Conservation (phyloP, 2,113 vertebrate species). For the Xiphophorus hellerii region DNA sequence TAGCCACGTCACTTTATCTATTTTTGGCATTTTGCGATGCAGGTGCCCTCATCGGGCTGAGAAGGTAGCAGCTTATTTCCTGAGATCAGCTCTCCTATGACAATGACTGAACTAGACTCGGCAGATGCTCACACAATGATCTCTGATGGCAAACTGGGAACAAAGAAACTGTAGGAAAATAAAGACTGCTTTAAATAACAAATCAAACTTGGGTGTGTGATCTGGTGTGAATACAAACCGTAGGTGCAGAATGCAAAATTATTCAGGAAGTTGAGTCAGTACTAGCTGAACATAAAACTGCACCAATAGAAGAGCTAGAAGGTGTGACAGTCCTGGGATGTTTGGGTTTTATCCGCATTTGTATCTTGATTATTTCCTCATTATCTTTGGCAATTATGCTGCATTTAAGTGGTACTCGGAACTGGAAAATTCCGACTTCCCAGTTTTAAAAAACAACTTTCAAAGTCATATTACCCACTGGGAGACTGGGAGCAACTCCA, state of each 20-base stretch:
- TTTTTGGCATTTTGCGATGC: neutral
- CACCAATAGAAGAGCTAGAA: no score
- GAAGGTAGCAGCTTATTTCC: neutral
- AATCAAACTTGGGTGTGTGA: neutral
- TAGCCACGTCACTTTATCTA: neutral
- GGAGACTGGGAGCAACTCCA: no score
- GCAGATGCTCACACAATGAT: neutral
- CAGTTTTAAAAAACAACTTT: no score
- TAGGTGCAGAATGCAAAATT: slow-evolving; percentile 5
- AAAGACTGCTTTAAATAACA: neutral
- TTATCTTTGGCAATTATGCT: no score
- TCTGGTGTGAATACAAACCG: neutral
- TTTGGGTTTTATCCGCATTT: no score
- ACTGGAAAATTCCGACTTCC: no score
- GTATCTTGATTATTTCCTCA: no score
- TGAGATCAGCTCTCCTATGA: neutral
- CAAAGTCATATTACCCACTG: no score
- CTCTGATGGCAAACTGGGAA: neutral
- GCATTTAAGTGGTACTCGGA: no score
- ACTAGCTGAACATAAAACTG: no score
- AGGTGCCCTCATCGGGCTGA: neutral
- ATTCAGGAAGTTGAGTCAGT: neutral
- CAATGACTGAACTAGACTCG: no score
- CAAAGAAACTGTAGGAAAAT: neutral
- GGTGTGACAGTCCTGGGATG: no score